Conservation (phyloP, 2,113 vertebrate genomes). For the Lipotes vexillifer region DNA sequence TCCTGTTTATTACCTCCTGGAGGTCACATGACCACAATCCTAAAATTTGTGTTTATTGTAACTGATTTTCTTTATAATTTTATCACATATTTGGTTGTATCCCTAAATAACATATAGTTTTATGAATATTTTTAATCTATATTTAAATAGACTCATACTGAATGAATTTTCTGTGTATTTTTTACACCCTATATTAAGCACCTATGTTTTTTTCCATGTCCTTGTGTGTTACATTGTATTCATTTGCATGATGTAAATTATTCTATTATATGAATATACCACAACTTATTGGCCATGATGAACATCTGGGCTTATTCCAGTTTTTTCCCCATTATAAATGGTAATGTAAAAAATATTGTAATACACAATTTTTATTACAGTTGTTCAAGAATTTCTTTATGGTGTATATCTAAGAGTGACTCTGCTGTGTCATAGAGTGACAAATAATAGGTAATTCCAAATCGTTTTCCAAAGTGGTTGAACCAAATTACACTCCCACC, state of each 20-base stretch:
- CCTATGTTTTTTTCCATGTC: background rate
- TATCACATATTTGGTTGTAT: background rate
- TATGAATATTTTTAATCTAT: background rate
- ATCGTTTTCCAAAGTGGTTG: background rate
- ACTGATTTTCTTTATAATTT: constrained; percentile 14
- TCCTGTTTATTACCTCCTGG: background rate
- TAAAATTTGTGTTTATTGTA: constrained; percentile 6
- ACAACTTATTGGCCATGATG: background rate
- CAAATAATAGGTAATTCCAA: background rate
- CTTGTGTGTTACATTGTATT: background rate
- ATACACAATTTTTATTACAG: background rate
- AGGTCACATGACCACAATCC: background rate
- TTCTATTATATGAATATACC: background rate
- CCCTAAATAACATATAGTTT: background rate
- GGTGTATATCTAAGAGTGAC: background rate
- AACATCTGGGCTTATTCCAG: background rate
- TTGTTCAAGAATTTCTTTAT: constrained; percentile 20
- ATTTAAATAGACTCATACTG: background rate
- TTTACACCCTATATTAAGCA: background rate
- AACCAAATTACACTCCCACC: background rate
- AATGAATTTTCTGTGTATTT: background rate
- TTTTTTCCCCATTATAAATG: background rate
- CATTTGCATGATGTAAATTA: background rate
- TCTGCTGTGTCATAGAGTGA: background rate
- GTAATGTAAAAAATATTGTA: background rate